Evolutionary conservation across 2,888 invertebrate species (phyloP).

Genomic region (Troglohyphantes excavatus): DNA sequence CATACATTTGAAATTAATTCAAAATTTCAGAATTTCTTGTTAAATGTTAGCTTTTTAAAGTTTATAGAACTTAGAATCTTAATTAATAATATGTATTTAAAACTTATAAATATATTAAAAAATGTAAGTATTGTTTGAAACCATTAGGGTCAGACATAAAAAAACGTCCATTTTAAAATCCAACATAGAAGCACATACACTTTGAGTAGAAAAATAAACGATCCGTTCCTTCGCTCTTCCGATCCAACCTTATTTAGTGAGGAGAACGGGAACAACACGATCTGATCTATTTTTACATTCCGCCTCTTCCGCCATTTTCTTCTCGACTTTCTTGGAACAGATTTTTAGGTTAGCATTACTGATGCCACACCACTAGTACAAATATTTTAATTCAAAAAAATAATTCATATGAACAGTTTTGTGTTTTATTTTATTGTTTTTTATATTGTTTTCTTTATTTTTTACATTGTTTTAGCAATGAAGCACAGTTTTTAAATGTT

Average conservation of each 20-base stretch:
- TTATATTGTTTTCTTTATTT: neutral
- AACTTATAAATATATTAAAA: no score
- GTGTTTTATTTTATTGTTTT: neutral
- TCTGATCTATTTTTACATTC: slow-evolving; percentile 65
- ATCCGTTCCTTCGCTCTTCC: slow-evolving; percentile 20
- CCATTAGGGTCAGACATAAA: no score
- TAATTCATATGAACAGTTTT: no score
- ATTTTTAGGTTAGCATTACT: slow-evolving; percentile 60
- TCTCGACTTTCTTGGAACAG: slow-evolving; percentile 26
- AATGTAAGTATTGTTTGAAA: no score
- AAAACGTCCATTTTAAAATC: no score
- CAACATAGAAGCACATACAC: neutral
- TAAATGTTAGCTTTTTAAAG: no score
- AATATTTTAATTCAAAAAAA: neutral
- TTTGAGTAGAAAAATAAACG: slow-evolving; percentile 14
- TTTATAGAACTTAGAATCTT: no score
- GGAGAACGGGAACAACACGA: slow-evolving; percentile 56
- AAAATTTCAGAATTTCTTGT: no score
- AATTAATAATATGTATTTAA: no score
- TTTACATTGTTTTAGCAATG: no score
- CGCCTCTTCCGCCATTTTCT: slow-evolving; percentile 46
- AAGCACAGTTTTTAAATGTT: neutral
- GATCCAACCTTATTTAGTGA: slow-evolving; percentile 70
- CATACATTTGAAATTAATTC: no score
- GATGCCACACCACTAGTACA: neutral